Evolutionary conservation across 2,888 invertebrate genomes (phyloP).

Genomic region (Microchrysa polita): DNA sequence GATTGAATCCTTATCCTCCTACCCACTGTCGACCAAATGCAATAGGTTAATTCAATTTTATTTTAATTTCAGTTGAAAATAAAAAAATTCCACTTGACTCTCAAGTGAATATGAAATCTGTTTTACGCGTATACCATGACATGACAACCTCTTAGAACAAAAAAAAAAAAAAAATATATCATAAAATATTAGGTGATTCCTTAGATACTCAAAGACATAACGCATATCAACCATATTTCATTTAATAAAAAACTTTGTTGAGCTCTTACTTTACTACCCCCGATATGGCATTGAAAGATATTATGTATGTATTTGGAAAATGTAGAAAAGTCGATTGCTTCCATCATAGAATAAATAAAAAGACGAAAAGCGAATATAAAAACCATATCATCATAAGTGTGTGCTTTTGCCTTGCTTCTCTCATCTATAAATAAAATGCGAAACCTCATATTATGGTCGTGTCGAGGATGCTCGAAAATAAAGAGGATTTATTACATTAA

Average conservation of each 20-base stretch:
- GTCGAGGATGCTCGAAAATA: conserved; percentile 33
- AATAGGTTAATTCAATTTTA: too few relatives aligned
- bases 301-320: conserved; percentile 32
- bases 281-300: not conserved
- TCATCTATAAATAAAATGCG: conserved; percentile 41
- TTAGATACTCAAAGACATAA: not conserved
- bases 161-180: not conserved
- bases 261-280: not conserved
- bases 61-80: too few relatives aligned
- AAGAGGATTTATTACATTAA: conserved; percentile 38
- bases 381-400: conserved; percentile 5
- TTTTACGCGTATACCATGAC: too few relatives aligned
- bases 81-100: too few relatives aligned
- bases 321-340: conserved; percentile 27
- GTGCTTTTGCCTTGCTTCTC: conserved; percentile 21
- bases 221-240: not conserved
- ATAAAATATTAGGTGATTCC: not conserved
- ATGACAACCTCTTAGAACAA: not conserved
- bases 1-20: too few relatives aligned
- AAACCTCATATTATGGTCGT: conserved; percentile 36
- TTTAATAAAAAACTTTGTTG: conserved; percentile 27
- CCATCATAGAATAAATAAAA: conserved; percentile 26
- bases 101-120: too few relatives aligned
- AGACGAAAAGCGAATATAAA: conserved; percentile 1
- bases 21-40: too few relatives aligned